These are phyloP conservation scores for Peromyscus nudipes DNA, from an alignment of 2,797 vertebrate species.

Conservation along the genomic window DNA sequence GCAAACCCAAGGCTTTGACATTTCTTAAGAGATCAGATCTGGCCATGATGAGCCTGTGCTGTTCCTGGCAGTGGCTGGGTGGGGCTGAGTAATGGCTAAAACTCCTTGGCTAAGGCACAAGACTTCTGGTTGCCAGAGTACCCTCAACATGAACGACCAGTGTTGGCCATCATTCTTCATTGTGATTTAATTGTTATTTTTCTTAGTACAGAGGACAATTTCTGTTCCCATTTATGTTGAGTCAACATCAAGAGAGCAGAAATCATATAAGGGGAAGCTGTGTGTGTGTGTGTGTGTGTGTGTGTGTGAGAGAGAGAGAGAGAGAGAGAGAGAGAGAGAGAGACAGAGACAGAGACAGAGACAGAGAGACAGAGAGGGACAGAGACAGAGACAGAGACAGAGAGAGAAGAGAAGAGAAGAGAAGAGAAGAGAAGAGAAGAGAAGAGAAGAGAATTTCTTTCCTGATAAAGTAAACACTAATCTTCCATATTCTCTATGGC, in stretches of 20 bases:
- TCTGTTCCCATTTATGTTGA: background rate
- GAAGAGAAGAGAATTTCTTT: background rate
- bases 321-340: background rate
- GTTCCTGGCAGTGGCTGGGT: background rate
- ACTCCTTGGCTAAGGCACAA: background rate
- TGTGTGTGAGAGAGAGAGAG: background rate
- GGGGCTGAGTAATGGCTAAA: background rate
- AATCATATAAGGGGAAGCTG: background rate
- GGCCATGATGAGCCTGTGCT: background rate
- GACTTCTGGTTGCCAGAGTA: background rate
- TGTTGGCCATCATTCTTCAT: background rate
- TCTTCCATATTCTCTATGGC: background rate
- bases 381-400: too few relatives aligned
- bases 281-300: too few relatives aligned
- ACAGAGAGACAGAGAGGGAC: background rate
- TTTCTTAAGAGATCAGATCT: conserved; percentile 46
- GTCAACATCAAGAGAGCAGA: background rate
- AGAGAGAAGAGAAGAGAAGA: too few relatives aligned
- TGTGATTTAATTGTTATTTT: background rate
- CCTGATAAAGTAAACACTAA: background rate
- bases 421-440: too few relatives aligned
- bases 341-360: too few relatives aligned
- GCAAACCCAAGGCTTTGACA: conserved; percentile 12
- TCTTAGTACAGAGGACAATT: background rate
- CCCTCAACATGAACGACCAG: background rate